Evolutionary conservation across 2,888 invertebrate species (phyloP), one percentile per base, ranked within the genome.

Genomic region (Temnothorax ravouxi): DNA sequence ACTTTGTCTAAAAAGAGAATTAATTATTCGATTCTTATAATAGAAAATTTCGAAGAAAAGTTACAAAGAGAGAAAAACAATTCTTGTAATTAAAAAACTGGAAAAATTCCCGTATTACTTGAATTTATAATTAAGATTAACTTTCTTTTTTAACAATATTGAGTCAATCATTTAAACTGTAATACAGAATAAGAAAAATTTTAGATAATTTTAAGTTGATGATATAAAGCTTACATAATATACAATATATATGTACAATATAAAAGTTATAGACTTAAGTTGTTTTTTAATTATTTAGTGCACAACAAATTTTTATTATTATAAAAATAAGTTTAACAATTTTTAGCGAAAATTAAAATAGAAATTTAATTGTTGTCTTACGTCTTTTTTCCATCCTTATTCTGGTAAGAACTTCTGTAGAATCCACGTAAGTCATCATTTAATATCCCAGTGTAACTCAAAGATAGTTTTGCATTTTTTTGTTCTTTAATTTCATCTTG

Each of bases 361-460:
- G 4, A 18, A 50, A 38, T 15, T 41, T 25, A 76, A 6, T 34
- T 34, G 6, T 64, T 41, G 2, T 91, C 92, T 89, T 93, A 94
- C 92, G 80, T 87, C 8, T 83, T 95, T 89, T 94, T 95, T 47
- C 95, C 95, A 29, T 93, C 86, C 15, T 93, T 77, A 84, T 96
- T 95, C 5, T 93, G 94, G 91, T 97, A 97, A 62, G 96, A 96
- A 88, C 96, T 97, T 91, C 96, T 96, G 92, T 97, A 97, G 92
- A 97, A 97, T 72, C 97, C 97, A 69, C 95, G 95, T 84, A 97
- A 94, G 2, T 96, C 95, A 90, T 97, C 96, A n/a, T 96, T 96
- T 38, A 97, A 96, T 29, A 91, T 93, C 15, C 96, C 96, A 15
- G 93, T 92, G 91, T 96, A 96, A 0, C 95, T 93, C 15, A 97